A percentile compares a stretch with the other conserved stretches of the same genome.
These are phyloP conservation scores for Mormyrus lacerda DNA, from an alignment of 2,113 vertebrate genomes.

Conservation along the genomic window DNA sequence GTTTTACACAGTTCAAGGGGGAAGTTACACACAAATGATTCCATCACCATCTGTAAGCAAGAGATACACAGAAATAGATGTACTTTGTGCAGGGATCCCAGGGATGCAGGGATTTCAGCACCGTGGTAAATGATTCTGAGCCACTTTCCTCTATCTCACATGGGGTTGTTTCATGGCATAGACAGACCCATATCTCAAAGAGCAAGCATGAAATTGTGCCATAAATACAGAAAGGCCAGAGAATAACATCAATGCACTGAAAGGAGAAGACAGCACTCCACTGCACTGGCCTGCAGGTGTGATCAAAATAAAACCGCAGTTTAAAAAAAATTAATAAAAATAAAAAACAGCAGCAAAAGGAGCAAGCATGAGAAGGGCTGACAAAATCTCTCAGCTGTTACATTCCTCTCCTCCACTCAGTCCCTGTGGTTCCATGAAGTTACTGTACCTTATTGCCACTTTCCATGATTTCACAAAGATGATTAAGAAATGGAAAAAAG, in stretches of 20 bases:
- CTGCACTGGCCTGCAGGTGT: not conserved
- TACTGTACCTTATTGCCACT: not conserved
- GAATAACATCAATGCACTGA: not conserved
- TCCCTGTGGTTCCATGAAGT: not conserved
- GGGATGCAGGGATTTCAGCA: not conserved
- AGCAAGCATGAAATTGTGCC: not conserved
- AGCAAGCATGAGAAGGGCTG: not conserved
- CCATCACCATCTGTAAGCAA: not conserved
- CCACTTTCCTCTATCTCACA: not conserved
- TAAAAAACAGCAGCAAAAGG: not conserved
- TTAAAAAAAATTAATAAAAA: not conserved
- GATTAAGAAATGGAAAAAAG: not conserved
- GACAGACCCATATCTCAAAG: not conserved
- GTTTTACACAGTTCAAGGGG: not conserved
- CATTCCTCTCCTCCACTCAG: not conserved
- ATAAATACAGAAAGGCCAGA: not conserved
- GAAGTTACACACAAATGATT: not conserved
- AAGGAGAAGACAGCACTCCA: not conserved
- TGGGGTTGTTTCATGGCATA: not conserved
- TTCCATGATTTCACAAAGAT: not conserved
- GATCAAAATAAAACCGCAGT: not conserved
- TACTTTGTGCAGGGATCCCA: not conserved
- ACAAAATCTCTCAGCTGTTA: not conserved
- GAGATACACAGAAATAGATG: not conserved
- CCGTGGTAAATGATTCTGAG: not conserved